phyloP scores from a whole-genome alignment of 2,113 vertebrate genomes.

The Addax nasomaculatus region DNA sequence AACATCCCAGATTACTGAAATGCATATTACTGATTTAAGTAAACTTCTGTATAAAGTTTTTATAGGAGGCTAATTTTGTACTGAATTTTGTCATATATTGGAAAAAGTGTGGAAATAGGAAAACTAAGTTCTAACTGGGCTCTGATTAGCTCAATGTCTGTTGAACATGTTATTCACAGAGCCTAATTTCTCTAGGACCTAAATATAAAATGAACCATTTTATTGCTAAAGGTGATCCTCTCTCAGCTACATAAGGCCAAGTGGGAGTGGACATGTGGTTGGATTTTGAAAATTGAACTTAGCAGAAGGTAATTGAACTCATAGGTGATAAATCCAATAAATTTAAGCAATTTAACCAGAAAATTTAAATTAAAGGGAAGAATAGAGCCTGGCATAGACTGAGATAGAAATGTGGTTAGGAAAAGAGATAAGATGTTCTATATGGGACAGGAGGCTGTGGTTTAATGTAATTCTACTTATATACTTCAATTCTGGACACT shows the following conservation, averaged over 20 bases:
- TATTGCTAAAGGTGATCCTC: not conserved
- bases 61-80: not conserved
- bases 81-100: slow-evolving; percentile 5
- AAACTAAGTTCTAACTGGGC: not conserved
- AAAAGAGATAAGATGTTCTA: not conserved
- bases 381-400: not conserved
- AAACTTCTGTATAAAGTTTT: not conserved
- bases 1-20: slow-evolving; percentile 49
- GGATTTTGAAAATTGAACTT: slow-evolving; percentile 23
- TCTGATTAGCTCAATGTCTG: not conserved
- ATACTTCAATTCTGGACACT: not conserved
- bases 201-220: slow-evolving; percentile 9
- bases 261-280: not conserved
- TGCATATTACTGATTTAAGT: slow-evolving; percentile 11
- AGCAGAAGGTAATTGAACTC: not conserved
- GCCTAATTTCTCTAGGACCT: not conserved
- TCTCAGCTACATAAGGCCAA: not conserved
- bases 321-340: slow-evolving; percentile 2
- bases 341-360: slow-evolving; percentile 23
- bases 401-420: not conserved
- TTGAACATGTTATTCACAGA: not conserved
- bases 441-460: not conserved
- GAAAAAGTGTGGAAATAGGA: not conserved
- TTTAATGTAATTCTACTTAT: not conserved
- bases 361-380: slow-evolving; percentile 35